Evolutionary conservation across 2,797 vertebrate genomes (phyloP).

Genomic region (Sebastiscus tertius): DNA sequence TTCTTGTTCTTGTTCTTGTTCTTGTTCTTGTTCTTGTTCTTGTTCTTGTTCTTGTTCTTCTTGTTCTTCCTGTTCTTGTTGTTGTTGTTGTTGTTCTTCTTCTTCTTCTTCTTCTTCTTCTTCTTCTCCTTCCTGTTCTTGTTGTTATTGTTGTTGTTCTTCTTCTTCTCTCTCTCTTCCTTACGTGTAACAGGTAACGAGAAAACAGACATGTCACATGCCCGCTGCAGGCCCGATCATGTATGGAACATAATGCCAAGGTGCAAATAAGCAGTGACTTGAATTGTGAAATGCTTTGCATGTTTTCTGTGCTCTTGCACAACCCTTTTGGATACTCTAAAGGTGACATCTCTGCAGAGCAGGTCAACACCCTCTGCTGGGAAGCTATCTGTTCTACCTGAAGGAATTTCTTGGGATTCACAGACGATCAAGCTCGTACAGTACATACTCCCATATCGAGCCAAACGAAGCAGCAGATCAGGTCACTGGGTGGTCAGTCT

Average conservation of each 20-base stretch:
- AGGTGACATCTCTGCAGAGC: not conserved
- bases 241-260: not conserved
- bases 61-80: no score
- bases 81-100: no score
- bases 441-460: not conserved
- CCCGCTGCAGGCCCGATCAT: not conserved
- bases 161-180: not conserved
- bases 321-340: not conserved
- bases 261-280: not conserved
- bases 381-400: not conserved
- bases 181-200: not conserved
- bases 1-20: fast-evolving
- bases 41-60: no score
- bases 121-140: no score
- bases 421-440: not conserved
- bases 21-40: no score
- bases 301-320: not conserved
- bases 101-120: not conserved
- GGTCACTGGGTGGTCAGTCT: not conserved
- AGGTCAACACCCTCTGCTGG: not conserved
- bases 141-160: no score
- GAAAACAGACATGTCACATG: not conserved
- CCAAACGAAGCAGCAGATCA: not conserved
- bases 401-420: conserved; percentile 2
- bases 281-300: no score